Evolutionary conservation across 2,113 vertebrate genomes (phyloP).

Genomic region (Tyto alba): DNA sequence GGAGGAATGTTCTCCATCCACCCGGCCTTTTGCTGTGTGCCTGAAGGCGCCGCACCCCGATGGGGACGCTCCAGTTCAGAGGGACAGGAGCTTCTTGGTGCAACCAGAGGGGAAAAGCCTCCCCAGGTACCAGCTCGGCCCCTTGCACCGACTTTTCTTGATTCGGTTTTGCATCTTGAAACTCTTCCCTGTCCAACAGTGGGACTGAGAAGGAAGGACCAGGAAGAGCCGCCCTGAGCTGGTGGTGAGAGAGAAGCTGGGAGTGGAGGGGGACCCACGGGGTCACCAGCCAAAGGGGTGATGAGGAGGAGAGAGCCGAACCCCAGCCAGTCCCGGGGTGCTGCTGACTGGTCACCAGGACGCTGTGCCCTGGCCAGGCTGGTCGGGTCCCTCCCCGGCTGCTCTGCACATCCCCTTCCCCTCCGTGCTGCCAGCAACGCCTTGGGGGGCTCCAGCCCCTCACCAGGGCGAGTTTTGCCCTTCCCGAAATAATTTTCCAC

Average conservation of each 20-base stretch:
- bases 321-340: neutral
- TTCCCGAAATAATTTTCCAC: neutral
- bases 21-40: neutral
- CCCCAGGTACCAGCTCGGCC: neutral
- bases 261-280: neutral
- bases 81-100: neutral
- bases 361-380: accelerated
- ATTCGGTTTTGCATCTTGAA: neutral
- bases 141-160: neutral
- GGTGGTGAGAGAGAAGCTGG: neutral
- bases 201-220: neutral
- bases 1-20: neutral
- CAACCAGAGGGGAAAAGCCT: neutral
- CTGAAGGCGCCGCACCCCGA: neutral
- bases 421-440: neutral
- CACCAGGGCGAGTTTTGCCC: neutral
- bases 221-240: neutral
- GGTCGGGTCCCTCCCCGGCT: neutral
- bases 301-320: neutral
- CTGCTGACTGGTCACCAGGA: accelerated
- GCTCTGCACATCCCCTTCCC: neutral
- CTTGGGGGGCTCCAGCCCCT: neutral
- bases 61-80: neutral
- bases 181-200: neutral
- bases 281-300: neutral